phyloP scores from a whole-genome alignment of 2,113 vertebrate species.

The Planiliza haematocheilus region DNA sequence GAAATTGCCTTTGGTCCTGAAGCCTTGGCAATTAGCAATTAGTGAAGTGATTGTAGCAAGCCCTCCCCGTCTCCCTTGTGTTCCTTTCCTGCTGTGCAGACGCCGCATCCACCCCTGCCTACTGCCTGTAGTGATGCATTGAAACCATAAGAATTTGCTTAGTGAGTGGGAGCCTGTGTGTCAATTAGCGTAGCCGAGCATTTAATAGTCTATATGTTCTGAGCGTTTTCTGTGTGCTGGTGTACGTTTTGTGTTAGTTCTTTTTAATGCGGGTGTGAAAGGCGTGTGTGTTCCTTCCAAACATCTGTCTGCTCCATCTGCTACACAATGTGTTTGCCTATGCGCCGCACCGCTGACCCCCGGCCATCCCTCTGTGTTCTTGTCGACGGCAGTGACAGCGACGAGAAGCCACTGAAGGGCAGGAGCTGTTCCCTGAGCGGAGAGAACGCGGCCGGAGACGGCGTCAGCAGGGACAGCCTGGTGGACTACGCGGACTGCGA shows the following conservation, averaged over 20 bases:
- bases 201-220: slow-evolving; percentile 34
- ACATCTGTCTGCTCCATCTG: slow-evolving; percentile 50
- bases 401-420: slow-evolving; percentile 79
- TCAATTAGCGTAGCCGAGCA: slow-evolving; percentile 27
- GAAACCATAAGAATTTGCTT: slow-evolving; percentile 53
- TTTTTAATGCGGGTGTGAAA: too few relatives aligned
- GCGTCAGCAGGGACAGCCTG: slow-evolving; percentile 75
- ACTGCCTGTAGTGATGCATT: slow-evolving; percentile 44
- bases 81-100: slow-evolving; percentile 54
- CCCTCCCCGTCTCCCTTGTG: slow-evolving; percentile 51
- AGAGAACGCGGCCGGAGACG: slow-evolving; percentile 57
- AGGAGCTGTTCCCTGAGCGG: slow-evolving; percentile 55
- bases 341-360: slow-evolving; percentile 45
- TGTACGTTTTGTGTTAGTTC: slow-evolving; percentile 8
- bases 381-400: slow-evolving; percentile 77
- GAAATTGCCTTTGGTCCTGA: slow-evolving; percentile 80
- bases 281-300: background rate
- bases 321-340: slow-evolving; percentile 36
- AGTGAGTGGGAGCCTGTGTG: slow-evolving; percentile 38
- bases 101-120: slow-evolving; percentile 45
- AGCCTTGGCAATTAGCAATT: slow-evolving; percentile 82
- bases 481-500: slow-evolving; percentile 71
- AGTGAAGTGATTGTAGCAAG: slow-evolving; percentile 77
- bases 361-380: slow-evolving; percentile 49
- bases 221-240: slow-evolving; percentile 18